Percentiles rank a stretch among this genome's conserved stretches.
These are phyloP conservation scores for Chelon auratus DNA, from an alignment of 2,797 vertebrate species.

Conservation along the genomic window DNA sequence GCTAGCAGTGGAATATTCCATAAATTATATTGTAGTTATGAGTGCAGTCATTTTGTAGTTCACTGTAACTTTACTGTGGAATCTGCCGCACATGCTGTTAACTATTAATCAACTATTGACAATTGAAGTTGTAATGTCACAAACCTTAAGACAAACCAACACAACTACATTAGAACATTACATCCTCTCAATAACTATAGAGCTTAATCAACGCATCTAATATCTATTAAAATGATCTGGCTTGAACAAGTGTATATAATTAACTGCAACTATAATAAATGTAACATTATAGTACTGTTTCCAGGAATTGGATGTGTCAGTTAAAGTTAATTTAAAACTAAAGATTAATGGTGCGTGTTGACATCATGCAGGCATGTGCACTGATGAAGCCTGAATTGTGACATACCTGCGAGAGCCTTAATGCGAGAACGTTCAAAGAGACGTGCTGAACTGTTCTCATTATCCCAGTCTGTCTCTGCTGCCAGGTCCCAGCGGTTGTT, in stretches of 20 bases:
- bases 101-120: background rate
- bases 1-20: background rate
- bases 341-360: background rate
- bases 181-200: background rate
- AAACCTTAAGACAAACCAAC: background rate
- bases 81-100: background rate
- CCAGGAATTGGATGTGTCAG: background rate
- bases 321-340: too few species aligned
- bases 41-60: background rate
- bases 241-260: background rate
- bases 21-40: background rate
- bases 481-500: conserved; percentile 96
- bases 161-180: background rate
- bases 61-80: background rate
- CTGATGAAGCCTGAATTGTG: background rate
- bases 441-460: conserved; percentile 94
- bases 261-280: background rate
- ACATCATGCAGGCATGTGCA: background rate
- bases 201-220: background rate
- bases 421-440: conserved; percentile 95
- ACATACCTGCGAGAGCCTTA: conserved; percentile 93
- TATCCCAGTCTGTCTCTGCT: conserved; percentile 93
- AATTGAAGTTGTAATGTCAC: background rate
- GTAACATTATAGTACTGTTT: background rate
- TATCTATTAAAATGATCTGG: background rate